Conservation (phyloP, 2,888 invertebrate genomes). For the Cyaniris semiargus region DNA sequence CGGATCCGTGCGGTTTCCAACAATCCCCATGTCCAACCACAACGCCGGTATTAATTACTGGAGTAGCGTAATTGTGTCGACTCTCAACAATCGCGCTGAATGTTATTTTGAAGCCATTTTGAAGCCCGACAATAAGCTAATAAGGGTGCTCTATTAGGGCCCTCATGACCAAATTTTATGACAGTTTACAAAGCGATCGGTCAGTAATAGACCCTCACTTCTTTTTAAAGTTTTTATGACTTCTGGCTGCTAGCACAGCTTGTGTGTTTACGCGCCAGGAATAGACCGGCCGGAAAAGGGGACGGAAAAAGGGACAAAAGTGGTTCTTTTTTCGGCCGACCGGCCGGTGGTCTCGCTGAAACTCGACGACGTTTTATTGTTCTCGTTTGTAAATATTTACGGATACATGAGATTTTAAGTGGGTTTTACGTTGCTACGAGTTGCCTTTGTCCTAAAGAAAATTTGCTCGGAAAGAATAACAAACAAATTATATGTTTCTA, state of each 20-base stretch:
- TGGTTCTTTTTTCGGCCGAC: slow-evolving; percentile 60
- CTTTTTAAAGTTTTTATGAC: slow-evolving; percentile 45
- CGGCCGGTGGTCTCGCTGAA: slow-evolving; percentile 44
- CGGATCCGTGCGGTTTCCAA: not conserved
- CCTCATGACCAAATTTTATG: not conserved
- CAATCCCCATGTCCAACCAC: not conserved
- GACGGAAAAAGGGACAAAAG: slow-evolving; percentile 56
- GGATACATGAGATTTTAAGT: slow-evolving; percentile 26
- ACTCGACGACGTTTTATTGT: slow-evolving; percentile 27
- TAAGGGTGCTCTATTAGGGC: not conserved
- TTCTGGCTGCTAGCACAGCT: slow-evolving; percentile 39
- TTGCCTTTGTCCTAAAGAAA: not conserved
- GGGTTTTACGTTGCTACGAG: slow-evolving; percentile 17
- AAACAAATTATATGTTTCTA: not conserved
- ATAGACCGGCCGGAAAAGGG: slow-evolving; percentile 54
- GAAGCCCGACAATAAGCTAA: not conserved
- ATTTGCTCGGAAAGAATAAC: not conserved
- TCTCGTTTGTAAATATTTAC: slow-evolving; percentile 33
- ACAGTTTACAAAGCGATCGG: slow-evolving; percentile 42
- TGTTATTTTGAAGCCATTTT: not conserved
- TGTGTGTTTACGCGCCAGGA: slow-evolving; percentile 45
- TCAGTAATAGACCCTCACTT: slow-evolving; percentile 45
- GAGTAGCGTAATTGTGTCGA: not conserved
- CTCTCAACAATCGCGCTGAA: not conserved
- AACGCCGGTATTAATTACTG: not conserved